Conservation (phyloP, 2,113 vertebrate species). For the Monopterus albus region DNA sequence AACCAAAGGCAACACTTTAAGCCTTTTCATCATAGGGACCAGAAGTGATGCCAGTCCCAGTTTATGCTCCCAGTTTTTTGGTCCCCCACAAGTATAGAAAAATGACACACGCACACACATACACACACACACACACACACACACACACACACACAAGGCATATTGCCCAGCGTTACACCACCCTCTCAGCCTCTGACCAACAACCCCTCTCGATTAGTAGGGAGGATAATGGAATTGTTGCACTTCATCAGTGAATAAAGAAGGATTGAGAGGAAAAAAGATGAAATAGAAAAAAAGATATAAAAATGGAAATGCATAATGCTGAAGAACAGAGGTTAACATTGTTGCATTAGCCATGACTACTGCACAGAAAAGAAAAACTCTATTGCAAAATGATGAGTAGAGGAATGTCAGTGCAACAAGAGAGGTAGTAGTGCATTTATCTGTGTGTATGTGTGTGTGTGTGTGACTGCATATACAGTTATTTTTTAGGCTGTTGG, state of each 20-base stretch:
- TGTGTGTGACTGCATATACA: not conserved
- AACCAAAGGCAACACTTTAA: too few relatives aligned
- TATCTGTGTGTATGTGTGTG: too few relatives aligned
- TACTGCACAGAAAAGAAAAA: conserved; percentile 12
- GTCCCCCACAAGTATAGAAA: too few relatives aligned
- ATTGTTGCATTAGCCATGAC: conserved; percentile 30
- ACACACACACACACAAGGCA: conserved; percentile 28
- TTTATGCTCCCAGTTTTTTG: too few relatives aligned
- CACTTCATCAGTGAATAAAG: conserved; percentile 60
- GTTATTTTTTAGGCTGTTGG: conserved; percentile 30
- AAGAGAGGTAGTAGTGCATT: not conserved
- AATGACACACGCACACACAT: too few relatives aligned
- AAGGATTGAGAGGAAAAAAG: conserved; percentile 18
- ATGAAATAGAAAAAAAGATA: conserved; percentile 5
- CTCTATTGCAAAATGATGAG: conserved; percentile 11
- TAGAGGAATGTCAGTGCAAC: conserved; percentile 35
- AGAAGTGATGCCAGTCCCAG: too few relatives aligned
- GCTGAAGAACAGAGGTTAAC: conserved; percentile 30
- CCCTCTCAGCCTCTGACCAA: not conserved
- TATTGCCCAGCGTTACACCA: conserved; percentile 54
- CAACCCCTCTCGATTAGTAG: conserved; percentile 53
- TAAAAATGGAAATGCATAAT: conserved; percentile 6
- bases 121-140: too few relatives aligned
- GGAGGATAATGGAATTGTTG: conserved; percentile 77
- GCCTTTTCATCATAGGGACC: too few relatives aligned